These are phyloP conservation scores for Upupa epops DNA, from an alignment of 2,113 vertebrate genomes.

Conservation along the genomic window DNA sequence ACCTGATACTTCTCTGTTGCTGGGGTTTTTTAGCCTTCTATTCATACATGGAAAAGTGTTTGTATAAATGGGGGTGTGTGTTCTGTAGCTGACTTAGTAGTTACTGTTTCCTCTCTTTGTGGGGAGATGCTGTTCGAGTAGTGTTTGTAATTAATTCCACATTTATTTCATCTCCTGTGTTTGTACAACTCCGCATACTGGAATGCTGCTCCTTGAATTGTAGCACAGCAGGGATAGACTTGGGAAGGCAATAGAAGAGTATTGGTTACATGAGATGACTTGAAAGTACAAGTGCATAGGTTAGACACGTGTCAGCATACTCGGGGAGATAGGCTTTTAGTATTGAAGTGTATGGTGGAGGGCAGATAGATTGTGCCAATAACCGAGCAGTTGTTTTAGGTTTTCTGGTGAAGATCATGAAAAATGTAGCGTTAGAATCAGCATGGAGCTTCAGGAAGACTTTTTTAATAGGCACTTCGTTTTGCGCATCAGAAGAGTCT, in stretches of 20 bases:
- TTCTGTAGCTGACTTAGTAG: neutral
- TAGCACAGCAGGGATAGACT: neutral
- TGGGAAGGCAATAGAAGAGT: neutral
- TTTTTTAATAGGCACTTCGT: neutral
- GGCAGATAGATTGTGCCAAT: neutral
- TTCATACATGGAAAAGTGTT: neutral
- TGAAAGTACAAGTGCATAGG: neutral
- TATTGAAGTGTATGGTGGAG: neutral
- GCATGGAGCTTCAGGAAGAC: neutral
- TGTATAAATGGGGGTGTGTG: neutral
- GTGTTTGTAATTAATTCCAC: neutral
- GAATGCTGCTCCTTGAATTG: neutral
- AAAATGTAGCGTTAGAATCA: neutral
- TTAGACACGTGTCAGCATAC: neutral
- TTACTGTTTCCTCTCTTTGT: neutral
- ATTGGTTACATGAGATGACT: neutral
- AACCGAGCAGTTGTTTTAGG: neutral
- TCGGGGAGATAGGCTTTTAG: neutral
- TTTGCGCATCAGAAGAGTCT: neutral
- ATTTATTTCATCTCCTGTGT: neutral
- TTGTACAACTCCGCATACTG: neutral
- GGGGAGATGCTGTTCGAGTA: neutral
- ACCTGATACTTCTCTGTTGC: neutral
- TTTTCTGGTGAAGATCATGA: neutral
- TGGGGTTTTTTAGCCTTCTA: neutral